Conservation (phyloP, 2,797 vertebrate genomes). For the Pseudocheirus occidentalis region DNA sequence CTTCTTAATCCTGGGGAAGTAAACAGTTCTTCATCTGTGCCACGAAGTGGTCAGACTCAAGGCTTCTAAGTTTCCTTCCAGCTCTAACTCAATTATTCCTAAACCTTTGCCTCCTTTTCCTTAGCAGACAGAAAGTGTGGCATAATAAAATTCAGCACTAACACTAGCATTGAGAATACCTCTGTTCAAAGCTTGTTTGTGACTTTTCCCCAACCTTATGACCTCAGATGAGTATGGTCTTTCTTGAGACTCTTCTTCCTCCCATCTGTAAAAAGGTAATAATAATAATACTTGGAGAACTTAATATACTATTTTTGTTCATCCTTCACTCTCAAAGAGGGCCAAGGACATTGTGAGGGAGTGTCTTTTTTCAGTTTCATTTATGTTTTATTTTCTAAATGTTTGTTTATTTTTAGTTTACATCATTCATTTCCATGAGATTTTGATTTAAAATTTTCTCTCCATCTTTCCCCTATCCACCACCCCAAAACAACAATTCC, state of each 20-base stretch:
- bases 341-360: no score
- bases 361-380: no score
- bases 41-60: neutral
- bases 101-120: neutral
- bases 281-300: neutral
- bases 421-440: no score
- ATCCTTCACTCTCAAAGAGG: no score
- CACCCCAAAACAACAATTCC: no score
- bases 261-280: no score
- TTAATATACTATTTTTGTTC: neutral
- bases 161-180: neutral
- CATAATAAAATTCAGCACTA: neutral
- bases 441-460: no score
- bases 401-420: no score
- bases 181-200: neutral
- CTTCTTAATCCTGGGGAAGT: neutral
- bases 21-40: neutral
- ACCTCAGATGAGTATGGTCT: neutral
- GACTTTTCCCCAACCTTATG: neutral
- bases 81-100: neutral
- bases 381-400: no score
- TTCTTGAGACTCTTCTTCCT: neutral
- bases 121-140: neutral
- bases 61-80: neutral
- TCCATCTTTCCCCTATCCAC: no score